Conservation (phyloP, 2,888 invertebrate species). For the Schizaphis graminum region DNA sequence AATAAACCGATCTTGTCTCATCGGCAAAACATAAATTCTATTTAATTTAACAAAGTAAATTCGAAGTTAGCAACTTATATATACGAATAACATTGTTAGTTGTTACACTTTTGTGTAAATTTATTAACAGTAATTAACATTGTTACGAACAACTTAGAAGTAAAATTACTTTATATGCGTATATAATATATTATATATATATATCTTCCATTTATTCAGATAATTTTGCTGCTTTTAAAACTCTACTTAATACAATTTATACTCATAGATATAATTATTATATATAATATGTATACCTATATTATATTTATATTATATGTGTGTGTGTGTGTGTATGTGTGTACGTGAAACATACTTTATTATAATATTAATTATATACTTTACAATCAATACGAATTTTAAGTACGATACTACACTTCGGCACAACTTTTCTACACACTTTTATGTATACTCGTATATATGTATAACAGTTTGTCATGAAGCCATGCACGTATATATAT, state of each 20-base stretch:
- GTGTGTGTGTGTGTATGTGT: too few species aligned
- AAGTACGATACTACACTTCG: not conserved
- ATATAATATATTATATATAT: not conserved
- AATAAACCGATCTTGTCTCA: not conserved
- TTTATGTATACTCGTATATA: not conserved
- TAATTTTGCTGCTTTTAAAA: not conserved
- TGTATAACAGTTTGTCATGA: not conserved
- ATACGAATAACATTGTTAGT: not conserved
- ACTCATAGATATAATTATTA: not conserved
- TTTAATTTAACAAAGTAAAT: constrained; percentile 24
- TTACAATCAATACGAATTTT: not conserved
- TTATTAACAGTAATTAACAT: constrained; percentile 1
- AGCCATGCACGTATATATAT: too few species aligned
- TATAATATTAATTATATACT: not conserved
- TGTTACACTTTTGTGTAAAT: constrained; percentile 22
- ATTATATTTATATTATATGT: not conserved
- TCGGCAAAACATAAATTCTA: constrained; percentile 15
- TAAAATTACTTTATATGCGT: constrained; percentile 13
- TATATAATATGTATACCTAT: not conserved
- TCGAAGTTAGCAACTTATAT: not conserved
- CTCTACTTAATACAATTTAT: not conserved
- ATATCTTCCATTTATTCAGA: not conserved
- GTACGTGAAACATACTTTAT: not conserved
- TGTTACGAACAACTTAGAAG: constrained; percentile 20
- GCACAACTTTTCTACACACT: not conserved